A percentile compares a stretch with the other conserved stretches of the same genome.
These are phyloP conservation scores for Pachliopta kotzebuea DNA, from an alignment of 2,888 invertebrate species.

Conservation along the genomic window DNA sequence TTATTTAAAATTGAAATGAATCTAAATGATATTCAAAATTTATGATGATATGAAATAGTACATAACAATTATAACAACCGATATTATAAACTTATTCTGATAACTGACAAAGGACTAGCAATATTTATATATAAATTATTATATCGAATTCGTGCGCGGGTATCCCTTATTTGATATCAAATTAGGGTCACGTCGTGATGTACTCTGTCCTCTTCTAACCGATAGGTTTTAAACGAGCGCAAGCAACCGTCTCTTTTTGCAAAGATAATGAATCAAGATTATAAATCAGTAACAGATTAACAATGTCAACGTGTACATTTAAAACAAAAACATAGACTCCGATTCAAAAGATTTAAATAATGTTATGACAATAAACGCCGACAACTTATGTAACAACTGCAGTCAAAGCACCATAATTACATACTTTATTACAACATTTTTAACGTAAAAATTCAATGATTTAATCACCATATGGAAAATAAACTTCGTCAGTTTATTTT, in stretches of 20 bases:
- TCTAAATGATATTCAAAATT: no score
- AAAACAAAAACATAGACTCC: slow-evolving; percentile 9
- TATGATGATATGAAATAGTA: no score
- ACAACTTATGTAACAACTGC: no score
- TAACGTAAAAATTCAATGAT: not conserved
- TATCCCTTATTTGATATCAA: slow-evolving; percentile 24
- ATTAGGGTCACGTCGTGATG: slow-evolving; percentile 27
- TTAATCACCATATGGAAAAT: not conserved
- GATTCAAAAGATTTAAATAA: slow-evolving; percentile 13
- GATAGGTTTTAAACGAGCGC: not conserved
- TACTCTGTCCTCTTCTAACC: slow-evolving; percentile 16
- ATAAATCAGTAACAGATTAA: slow-evolving; percentile 27
- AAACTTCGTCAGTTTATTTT: not conserved
- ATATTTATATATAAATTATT: slow-evolving; percentile 21
- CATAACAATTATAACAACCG: not conserved
- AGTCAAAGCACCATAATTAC: no score
- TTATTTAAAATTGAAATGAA: no score
- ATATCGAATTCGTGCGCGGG: slow-evolving; percentile 19
- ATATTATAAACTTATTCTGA: slow-evolving; percentile 2
- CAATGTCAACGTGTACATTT: slow-evolving; percentile 21
- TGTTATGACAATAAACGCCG: not conserved
- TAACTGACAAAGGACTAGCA: slow-evolving; percentile 4
- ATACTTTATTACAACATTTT: no score
- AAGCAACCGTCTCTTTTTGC: slow-evolving; percentile 8
- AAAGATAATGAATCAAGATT: slow-evolving; percentile 20